Base-by-base conservation (phyloP, 2,797 vertebrate genomes). In the Sebastolobus alascanus region DNA sequence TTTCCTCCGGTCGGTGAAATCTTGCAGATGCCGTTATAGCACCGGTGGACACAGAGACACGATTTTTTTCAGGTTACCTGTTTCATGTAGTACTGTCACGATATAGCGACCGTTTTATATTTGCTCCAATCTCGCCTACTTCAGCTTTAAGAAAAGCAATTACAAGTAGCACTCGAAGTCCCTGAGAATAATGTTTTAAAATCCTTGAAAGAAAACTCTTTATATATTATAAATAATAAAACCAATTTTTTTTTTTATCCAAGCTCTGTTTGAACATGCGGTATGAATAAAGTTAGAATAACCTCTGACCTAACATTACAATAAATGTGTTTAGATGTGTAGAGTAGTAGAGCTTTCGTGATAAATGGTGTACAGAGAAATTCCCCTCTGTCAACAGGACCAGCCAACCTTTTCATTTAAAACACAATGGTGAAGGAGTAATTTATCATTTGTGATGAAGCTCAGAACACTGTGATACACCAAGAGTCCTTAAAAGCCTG, bases 391-490 rank as follows among this genome's bases (percentile, higher is more conserved):
- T 29, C 12, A 37, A 35, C 22, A 37, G 4, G 14, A 31, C 22
- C 46, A 63, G 3, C 31, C n/a, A 18, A 65, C 20, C 12, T 73
- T 72, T 76, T 68, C 35, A 43, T 8, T 10, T 16, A 25, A 40
- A 38, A 55, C 22, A 27, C 38, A 75, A 37, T 14, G 29, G 3
- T 40, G 59, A 43, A 38, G 22, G 56, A 69, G 58, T n/a, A 43
- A 25, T 69, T 43, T 33, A 67, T 80, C 9, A 66, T 46, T 20
- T 68, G 35, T 22, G 40, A 65, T 65, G 43, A 73, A 73, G 64
- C 3, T 5, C 43, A 40, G 50, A 59, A 60, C 20, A 13, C 29
- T 71, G 58, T 29, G 29, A 77, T 63, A 58, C 18, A 46, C 3
- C 7, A 8, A n/a, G 33, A 38, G 25, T 58, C 22, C 43, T 46